phyloP scores from a whole-genome alignment of 2,113 vertebrate genomes.

The Oncorhynchus keta region DNA sequence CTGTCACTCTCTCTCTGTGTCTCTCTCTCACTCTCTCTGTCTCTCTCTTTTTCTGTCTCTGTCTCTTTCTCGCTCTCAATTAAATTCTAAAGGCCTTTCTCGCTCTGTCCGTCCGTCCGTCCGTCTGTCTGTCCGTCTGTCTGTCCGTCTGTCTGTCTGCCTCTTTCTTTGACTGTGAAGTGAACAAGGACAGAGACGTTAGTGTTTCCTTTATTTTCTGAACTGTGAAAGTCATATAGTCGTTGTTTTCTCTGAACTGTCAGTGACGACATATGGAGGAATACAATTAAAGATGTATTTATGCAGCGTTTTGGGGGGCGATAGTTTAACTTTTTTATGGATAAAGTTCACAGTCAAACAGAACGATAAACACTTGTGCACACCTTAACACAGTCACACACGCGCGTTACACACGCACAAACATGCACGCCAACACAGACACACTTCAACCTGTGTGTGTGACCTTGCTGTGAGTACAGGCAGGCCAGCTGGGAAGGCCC shows the following conservation, averaged over 20 bases:
- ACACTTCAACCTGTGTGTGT: background rate
- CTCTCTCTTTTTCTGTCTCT: background rate
- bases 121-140: no score
- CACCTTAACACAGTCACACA: no score
- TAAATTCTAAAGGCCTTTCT: background rate
- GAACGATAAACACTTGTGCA: no score
- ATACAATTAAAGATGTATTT: no score
- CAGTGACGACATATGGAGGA: no score
- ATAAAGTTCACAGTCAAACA: background rate
- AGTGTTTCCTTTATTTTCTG: no score
- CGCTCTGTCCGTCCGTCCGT: background rate
- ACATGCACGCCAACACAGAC: background rate
- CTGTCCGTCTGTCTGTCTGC: background rate
- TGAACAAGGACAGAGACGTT: no score
- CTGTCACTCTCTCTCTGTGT: no score
- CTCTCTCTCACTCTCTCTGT: background rate
- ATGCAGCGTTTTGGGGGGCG: no score
- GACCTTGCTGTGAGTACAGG: slow-evolving; percentile 19
- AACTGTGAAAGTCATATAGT: no score
- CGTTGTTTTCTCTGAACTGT: no score
- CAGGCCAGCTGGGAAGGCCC: slow-evolving; percentile 9
- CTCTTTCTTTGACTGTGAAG: background rate
- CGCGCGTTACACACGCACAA: background rate
- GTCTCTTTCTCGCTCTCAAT: background rate
- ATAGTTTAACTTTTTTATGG: no score